A percentile compares a stretch with the other conserved stretches of the same genome.
Evolutionary conservation across 2,888 invertebrate genomes (phyloP).

Genomic region (Dasysyrphus albostriatus): DNA sequence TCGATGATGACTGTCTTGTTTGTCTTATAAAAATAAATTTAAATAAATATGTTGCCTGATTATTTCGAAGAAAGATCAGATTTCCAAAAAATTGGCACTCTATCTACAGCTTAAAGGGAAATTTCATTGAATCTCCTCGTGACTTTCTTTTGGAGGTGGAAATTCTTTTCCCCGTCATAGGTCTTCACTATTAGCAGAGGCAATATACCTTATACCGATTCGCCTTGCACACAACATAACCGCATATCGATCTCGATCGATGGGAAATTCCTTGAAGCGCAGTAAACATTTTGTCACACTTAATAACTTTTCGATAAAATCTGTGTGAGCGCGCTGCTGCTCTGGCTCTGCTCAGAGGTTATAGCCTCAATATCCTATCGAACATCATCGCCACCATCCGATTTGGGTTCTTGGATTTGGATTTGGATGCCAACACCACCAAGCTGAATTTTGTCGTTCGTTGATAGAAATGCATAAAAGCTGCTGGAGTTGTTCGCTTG

Average conservation of each 20-base stretch:
- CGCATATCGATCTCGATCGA: slow-evolving; percentile 69
- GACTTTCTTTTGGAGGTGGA: slow-evolving; percentile 62
- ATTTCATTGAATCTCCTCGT: slow-evolving; percentile 46
- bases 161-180: slow-evolving; percentile 44
- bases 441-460: not conserved
- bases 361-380: slow-evolving; percentile 74
- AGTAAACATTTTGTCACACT: slow-evolving; percentile 77
- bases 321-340: slow-evolving; percentile 47
- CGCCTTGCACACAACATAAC: slow-evolving; percentile 26
- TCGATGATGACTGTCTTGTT: too few relatives aligned
- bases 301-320: slow-evolving; percentile 77
- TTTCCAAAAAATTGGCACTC: slow-evolving; percentile 2
- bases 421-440: slow-evolving; percentile 45
- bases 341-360: slow-evolving; percentile 59
- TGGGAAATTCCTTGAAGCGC: slow-evolving; percentile 76
- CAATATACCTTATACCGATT: slow-evolving; percentile 5
- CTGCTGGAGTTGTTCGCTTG: slow-evolving; percentile 29
- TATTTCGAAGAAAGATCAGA: not conserved
- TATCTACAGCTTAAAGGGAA: slow-evolving; percentile 9
- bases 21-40: not conserved
- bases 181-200: slow-evolving; percentile 22
- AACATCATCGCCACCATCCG: slow-evolving; percentile 72
- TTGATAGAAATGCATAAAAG: slow-evolving; percentile 50
- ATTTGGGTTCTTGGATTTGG: slow-evolving; percentile 31
- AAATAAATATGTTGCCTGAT: not conserved